Conservation (phyloP, 2,113 vertebrate genomes). For the Ophiodon elongatus region DNA sequence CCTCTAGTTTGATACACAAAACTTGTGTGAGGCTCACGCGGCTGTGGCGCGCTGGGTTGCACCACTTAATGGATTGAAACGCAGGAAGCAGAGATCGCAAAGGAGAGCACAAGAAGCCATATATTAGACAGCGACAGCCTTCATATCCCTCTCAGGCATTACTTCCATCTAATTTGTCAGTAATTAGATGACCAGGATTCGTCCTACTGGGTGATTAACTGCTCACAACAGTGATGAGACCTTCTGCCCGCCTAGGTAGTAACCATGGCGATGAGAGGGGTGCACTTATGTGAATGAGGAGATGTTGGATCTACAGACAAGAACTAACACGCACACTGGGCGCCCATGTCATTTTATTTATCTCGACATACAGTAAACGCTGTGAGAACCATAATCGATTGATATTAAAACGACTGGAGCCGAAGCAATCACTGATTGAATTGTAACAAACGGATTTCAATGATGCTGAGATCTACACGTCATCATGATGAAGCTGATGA, state of each 20-base stretch:
- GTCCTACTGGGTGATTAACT: slow-evolving; percentile 73
- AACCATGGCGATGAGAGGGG: slow-evolving; percentile 59
- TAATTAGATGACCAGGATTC: slow-evolving; percentile 75
- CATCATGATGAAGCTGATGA: too few relatives aligned
- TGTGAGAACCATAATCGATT: not conserved
- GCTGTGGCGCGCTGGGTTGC: too few relatives aligned
- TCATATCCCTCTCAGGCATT: slow-evolving; percentile 47
- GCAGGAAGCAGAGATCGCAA: slow-evolving; percentile 7
- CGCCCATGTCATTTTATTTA: not conserved
- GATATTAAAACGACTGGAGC: not conserved
- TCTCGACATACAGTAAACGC: not conserved
- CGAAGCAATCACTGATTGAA: not conserved
- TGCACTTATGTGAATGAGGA: slow-evolving; percentile 16
- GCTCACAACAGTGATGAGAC: slow-evolving; percentile 47
- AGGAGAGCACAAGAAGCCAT: slow-evolving; percentile 11
- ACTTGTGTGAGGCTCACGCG: not conserved
- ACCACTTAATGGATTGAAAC: slow-evolving; percentile 5
- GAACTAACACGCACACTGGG: not conserved
- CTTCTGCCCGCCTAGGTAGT: slow-evolving; percentile 25
- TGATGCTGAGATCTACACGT: not conserved
- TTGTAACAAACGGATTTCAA: too few relatives aligned
- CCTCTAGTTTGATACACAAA: not conserved
- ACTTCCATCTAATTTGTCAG: slow-evolving; percentile 67
- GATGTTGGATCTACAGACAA: too few relatives aligned
- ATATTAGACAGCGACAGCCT: slow-evolving; percentile 29